These are phyloP conservation scores for Nymphicus hollandicus DNA, from an alignment of 2,113 vertebrate genomes.

Conservation along the genomic window DNA sequence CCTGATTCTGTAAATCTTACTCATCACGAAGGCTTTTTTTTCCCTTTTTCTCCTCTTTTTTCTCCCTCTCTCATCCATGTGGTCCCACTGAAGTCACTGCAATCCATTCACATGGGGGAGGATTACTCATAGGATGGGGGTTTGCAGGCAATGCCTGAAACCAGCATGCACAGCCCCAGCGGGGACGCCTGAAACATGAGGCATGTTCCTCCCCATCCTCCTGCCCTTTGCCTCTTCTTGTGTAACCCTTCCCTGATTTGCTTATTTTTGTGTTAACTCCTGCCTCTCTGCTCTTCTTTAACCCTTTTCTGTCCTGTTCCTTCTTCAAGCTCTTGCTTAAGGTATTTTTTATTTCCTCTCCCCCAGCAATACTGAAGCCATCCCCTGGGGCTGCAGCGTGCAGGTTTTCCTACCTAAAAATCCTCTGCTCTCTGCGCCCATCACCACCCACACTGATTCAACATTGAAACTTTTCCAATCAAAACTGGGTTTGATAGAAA, in stretches of 20 bases:
- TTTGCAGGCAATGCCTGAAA: background rate
- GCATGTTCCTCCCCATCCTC: conserved; percentile 10
- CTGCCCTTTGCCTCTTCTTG: conserved; percentile 46
- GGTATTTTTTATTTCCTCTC: background rate
- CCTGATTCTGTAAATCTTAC: background rate
- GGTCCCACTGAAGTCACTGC: background rate
- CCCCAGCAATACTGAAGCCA: background rate
- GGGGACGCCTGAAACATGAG: background rate
- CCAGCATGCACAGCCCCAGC: background rate
- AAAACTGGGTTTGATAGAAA: background rate
- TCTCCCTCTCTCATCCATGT: background rate
- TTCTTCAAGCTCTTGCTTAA: background rate
- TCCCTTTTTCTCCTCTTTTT: background rate
- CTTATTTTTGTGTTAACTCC: background rate
- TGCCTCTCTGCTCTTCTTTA: background rate
- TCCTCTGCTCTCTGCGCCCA: background rate
- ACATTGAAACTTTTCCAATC: background rate
- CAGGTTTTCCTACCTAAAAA: background rate
- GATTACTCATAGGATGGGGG: conserved; percentile 19
- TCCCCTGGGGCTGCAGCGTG: fast-evolving
- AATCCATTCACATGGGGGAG: background rate
- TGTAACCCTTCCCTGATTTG: conserved; percentile 11
- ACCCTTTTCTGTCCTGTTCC: background rate
- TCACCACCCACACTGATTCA: background rate
- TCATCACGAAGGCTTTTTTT: background rate